Evolutionary conservation across 2,113 vertebrate species (phyloP).

Genomic region (Callopanchax toddi): DNA sequence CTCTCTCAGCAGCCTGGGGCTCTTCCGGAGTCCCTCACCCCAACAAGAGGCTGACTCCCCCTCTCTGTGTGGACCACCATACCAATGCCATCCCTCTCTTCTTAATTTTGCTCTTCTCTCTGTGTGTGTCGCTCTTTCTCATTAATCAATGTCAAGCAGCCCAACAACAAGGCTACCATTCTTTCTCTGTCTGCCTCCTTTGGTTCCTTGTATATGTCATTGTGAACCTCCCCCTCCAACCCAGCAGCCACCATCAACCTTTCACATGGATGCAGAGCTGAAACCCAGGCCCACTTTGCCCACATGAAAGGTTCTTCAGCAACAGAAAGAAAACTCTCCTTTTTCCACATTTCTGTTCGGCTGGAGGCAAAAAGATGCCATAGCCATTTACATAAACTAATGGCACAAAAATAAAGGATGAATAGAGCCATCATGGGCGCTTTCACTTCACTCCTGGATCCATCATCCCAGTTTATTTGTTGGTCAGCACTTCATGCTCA

Average conservation of each 20-base stretch:
- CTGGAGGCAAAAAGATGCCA: constrained; percentile 71
- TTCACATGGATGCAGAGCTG: constrained; percentile 91
- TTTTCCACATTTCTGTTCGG: constrained; percentile 20
- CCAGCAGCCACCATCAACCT: constrained; percentile 85
- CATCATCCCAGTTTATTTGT: constrained; percentile 60
- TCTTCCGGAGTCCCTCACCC: constrained; percentile 69
- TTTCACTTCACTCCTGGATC: constrained; percentile 84
- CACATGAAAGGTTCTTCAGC: constrained; percentile 89
- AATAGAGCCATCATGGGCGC: constrained; percentile 42
- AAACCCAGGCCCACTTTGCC: constrained; percentile 75
- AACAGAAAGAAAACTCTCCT: constrained; percentile 74
- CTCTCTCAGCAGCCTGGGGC: constrained; percentile 61
- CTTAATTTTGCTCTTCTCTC: constrained; percentile 67
- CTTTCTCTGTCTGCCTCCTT: constrained; percentile 72
- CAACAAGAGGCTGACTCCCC: constrained; percentile 39
- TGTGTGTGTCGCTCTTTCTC: constrained; percentile 65
- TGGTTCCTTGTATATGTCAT: constrained; percentile 73
- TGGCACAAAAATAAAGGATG: constrained; percentile 78
- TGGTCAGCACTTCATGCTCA: constrained; percentile 56
- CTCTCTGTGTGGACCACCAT: constrained; percentile 49
- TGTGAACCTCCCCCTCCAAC: constrained; percentile 86
- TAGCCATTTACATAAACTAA: constrained; percentile 94
- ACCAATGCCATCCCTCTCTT: constrained; percentile 66
- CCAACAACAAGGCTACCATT: constrained; percentile 76
- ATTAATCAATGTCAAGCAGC: constrained; percentile 79